Conservation (phyloP, 2,888 invertebrate species). For the Trypoxylon attenuatum region DNA sequence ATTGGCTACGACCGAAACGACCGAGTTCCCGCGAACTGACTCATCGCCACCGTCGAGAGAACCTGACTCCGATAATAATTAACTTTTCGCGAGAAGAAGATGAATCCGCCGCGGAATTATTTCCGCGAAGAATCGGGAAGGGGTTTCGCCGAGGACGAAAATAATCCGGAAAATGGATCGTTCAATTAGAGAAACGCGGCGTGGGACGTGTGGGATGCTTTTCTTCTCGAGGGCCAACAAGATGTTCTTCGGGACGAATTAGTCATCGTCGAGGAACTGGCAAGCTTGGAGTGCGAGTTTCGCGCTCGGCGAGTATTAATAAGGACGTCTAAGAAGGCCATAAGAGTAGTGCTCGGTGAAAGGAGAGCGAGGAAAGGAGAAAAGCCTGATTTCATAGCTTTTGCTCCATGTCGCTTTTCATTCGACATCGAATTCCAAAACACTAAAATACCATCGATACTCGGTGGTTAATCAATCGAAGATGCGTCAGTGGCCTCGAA, state of each 20-base stretch:
- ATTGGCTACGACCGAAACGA: too few species aligned
- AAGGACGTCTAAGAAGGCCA: too few species aligned
- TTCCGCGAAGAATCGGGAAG: conserved; percentile 28
- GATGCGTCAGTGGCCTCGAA: neutral
- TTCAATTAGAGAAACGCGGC: conserved; percentile 17
- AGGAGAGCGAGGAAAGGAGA: neutral
- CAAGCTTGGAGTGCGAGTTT: too few species aligned
- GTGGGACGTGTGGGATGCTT: conserved; percentile 22
- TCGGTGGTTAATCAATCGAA: neutral
- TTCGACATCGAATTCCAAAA: neutral
- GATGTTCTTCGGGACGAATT: conserved; percentile 18
- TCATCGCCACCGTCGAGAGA: conserved; percentile 4
- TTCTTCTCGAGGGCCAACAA: conserved; percentile 8
- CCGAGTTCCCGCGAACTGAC: conserved; percentile 7
- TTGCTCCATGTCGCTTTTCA: too few species aligned
- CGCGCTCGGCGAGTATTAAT: too few species aligned
- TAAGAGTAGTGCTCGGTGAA: too few species aligned
- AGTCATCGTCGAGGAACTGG: too few species aligned
- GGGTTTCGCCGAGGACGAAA: conserved; percentile 14
- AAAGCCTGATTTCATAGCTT: neutral
- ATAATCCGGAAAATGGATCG: conserved; percentile 18
- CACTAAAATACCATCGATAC: neutral
- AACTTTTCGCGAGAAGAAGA: conserved; percentile 15
- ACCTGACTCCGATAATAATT: too few species aligned
- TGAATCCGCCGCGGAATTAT: conserved; percentile 9